Base-by-base conservation (phyloP, 1,140 invertebrate genomes). In the Drosophila azteca region DNA sequence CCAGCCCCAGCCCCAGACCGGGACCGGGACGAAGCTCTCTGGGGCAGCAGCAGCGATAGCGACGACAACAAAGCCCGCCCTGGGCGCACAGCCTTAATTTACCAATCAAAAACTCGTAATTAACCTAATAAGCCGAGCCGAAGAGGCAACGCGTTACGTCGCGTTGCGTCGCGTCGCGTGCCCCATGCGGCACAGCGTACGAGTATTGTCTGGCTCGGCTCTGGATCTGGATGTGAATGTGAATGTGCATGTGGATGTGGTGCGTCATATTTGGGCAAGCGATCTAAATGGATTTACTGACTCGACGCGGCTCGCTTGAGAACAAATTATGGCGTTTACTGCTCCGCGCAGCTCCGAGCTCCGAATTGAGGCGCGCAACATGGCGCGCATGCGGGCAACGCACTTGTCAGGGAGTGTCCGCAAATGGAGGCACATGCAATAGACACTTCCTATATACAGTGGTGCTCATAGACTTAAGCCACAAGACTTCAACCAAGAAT, bases 81-180 rank as follows among this genome's bases (percentile, higher is more conserved):
- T 44, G 69, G 63, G 69, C 58, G 77, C 55, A 41, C 60, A 57
- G 65, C 67, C 83, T 85, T 87, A 85, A 85, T 85, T 85, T 85
- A 87, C 82, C 82, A 85, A 85, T 85, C 82, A 85, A 85, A 87
- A 87, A 85, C 74, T 85, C 82, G 74, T 85, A 85, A 85, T 85
- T 85, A 87, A 85, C 82, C 83, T 87, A 85, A 85, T 85, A 87
- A 82, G 82, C 82, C 78, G 67, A 64, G 68, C 73, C 79, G 58
- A 70, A 78, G 65, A 46, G 60, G 60, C 66, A 39, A 48, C 71
- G 63, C 78, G 64, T 49, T 50, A 55, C 67, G 72, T 59, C 58
- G 57, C 66, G 71, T 70, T 70, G 60, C 71, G 53, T 9, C 31
- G 31, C 57, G 72, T 79, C 80, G 79, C 80, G 79, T 82, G 79